phyloP scores from a whole-genome alignment of 2,888 invertebrate species.

The Glyphotaelius pellucidus region DNA sequence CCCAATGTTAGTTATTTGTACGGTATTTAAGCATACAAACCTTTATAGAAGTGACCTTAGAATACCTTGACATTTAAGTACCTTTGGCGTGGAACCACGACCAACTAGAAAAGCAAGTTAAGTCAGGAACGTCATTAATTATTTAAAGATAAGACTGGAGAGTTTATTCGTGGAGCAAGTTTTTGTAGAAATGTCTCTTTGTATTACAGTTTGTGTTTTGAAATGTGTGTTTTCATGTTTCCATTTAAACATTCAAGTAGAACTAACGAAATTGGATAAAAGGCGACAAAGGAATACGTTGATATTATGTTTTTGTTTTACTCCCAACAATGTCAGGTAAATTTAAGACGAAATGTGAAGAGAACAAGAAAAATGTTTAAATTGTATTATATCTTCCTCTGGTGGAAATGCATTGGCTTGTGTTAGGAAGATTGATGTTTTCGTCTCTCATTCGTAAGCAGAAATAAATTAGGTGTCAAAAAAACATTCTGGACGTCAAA shows the following conservation, averaged over 20 bases:
- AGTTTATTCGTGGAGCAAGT: neutral
- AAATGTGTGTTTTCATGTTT: neutral
- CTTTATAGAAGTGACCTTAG: neutral
- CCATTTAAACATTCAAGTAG: neutral
- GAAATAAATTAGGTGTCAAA: neutral
- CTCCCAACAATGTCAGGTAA: neutral
- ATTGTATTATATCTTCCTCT: neutral
- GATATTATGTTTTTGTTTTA: neutral
- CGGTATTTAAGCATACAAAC: neutral
- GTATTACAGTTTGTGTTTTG: neutral
- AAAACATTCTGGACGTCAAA: neutral
- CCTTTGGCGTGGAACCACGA: neutral
- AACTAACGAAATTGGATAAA: neutral
- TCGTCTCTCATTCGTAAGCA: neutral
- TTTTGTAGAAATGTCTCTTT: neutral
- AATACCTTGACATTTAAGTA: neutral
- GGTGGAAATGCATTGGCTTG: neutral
- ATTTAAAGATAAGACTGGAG: constrained; percentile 2
- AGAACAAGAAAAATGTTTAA: neutral
- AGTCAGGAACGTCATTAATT: neutral
- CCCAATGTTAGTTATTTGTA: neutral
- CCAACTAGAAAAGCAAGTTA: neutral
- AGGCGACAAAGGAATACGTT: neutral
- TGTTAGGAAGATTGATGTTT: neutral
- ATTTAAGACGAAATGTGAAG: neutral